These are phyloP conservation scores for Megamerina dolium DNA, from an alignment of 2,888 invertebrate genomes.

Conservation along the genomic window DNA sequence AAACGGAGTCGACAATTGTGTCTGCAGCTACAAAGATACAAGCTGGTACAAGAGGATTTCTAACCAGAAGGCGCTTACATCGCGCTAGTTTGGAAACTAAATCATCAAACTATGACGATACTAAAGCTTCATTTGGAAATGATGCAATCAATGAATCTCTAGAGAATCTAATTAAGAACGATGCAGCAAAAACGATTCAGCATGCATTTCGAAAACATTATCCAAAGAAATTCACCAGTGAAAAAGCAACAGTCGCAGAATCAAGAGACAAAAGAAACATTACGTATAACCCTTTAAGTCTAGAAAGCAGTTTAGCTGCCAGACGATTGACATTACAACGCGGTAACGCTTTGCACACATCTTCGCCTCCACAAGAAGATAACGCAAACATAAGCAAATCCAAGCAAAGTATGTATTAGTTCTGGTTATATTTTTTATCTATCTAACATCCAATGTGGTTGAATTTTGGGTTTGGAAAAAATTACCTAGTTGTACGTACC, in stretches of 20 bases:
- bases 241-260: neutral
- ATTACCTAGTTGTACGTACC: too few relatives aligned
- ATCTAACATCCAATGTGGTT: too few relatives aligned
- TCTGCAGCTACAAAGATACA: constrained; percentile 46
- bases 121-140: constrained; percentile 41
- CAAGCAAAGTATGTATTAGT: too few relatives aligned
- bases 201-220: constrained; percentile 23
- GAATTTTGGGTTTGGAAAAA: too few relatives aligned
- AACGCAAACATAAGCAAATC: constrained; percentile 20
- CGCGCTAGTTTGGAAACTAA: constrained; percentile 35
- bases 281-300: too few relatives aligned
- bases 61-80: constrained; percentile 37
- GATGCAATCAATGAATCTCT: constrained; percentile 45
- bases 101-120: constrained; percentile 28
- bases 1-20: constrained; percentile 45
- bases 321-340: constrained; percentile 43
- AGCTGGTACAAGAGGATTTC: constrained; percentile 42
- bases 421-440: too few relatives aligned
- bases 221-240: constrained; percentile 8
- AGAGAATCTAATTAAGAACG: constrained; percentile 39
- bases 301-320: constrained; percentile 37
- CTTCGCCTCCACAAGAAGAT: constrained; percentile 44
- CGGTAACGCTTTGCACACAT: constrained; percentile 44
- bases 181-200: constrained; percentile 34
- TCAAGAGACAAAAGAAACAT: too few relatives aligned